These are phyloP conservation scores for Amphipoea oculea DNA, from an alignment of 2,888 invertebrate genomes.

Conservation along the genomic window DNA sequence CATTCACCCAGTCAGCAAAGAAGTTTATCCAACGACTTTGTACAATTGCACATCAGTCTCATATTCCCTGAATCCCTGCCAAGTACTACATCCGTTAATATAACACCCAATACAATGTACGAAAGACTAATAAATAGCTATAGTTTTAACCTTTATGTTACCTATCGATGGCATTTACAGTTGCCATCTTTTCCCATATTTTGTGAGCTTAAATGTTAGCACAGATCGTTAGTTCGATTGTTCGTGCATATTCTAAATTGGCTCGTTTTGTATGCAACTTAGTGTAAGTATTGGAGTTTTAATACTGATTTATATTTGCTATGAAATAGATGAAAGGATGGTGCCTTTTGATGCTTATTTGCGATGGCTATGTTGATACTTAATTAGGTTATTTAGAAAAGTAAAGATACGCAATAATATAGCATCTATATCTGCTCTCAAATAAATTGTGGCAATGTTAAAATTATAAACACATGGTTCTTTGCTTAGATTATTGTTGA, in stretches of 20 bases:
- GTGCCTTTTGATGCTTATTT: slow-evolving; percentile 6
- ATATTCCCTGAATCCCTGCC: neutral
- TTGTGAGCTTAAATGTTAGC: slow-evolving; percentile 70
- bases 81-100: slow-evolving; percentile 17
- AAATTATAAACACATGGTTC: neutral
- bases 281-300: slow-evolving; percentile 36
- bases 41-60: neutral
- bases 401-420: too few relatives aligned
- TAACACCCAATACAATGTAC: slow-evolving; percentile 35
- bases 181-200: slow-evolving; percentile 71
- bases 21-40: neutral
- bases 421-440: neutral
- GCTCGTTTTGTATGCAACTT: slow-evolving; percentile 40
- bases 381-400: slow-evolving; percentile 3
- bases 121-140: slow-evolving; percentile 35
- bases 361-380: neutral
- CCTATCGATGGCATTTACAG: slow-evolving; percentile 67
- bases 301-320: slow-evolving; percentile 45
- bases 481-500: neutral
- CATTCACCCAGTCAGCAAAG: neutral
- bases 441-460: neutral
- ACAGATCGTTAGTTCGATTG: slow-evolving; percentile 57
- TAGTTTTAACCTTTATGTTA: slow-evolving; percentile 62
- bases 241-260: slow-evolving; percentile 53
- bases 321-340: neutral